A percentile compares a stretch with the other conserved stretches of the same genome.
phyloP scores from a whole-genome alignment of 1,140 invertebrate species.

The Oscheius sp. region DNA sequence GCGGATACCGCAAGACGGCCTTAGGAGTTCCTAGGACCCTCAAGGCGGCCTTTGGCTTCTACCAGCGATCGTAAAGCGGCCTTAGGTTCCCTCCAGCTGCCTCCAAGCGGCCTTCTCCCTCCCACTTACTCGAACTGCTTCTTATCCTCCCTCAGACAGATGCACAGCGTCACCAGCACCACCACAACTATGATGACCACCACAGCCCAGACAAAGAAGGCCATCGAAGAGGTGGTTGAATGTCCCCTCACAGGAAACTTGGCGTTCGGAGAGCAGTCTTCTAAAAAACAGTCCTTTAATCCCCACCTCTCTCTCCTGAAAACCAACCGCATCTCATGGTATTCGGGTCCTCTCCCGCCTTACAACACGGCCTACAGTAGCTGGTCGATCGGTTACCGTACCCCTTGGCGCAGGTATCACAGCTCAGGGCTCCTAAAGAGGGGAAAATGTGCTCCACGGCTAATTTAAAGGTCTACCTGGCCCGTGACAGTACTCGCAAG shows the following conservation, averaged over 20 bases:
- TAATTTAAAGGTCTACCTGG: slow-evolving; percentile 44
- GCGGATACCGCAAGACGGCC: neutral
- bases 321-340: neutral
- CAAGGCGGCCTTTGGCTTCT: no score
- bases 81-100: no score
- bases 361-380: slow-evolving; percentile 56
- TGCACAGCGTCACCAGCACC: neutral
- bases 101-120: no score
- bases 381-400: slow-evolving; percentile 53
- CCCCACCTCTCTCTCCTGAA: neutral
- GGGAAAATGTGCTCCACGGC: neutral
- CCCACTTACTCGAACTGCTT: slow-evolving; percentile 7
- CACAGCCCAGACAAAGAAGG: slow-evolving; percentile 4
- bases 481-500: slow-evolving; percentile 57
- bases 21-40: neutral
- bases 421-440: slow-evolving; percentile 44
- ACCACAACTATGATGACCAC: neutral
- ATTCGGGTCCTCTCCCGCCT: slow-evolving; percentile 10
- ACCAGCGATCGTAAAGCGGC: no score
- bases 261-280: slow-evolving; percentile 14
- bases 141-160: slow-evolving; percentile 1
- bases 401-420: slow-evolving; percentile 48
- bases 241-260: neutral
- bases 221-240: neutral
- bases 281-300: neutral